Evolutionary conservation across 2,113 vertebrate genomes (phyloP), one percentile per base, ranked within the genome.

Genomic region (Pseudorasbora parva): DNA sequence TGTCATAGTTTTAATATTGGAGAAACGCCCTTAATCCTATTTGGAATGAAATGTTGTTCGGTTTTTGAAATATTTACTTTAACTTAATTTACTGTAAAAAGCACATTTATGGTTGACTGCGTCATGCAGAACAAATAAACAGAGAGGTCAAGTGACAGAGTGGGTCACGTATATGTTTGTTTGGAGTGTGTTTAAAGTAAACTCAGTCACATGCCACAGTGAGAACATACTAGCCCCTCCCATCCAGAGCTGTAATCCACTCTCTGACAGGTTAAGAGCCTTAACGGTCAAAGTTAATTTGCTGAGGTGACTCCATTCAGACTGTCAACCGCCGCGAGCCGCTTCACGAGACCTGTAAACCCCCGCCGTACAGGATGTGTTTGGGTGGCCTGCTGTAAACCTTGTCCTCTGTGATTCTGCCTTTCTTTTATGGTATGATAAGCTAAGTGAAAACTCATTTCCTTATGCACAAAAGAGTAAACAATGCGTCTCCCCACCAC

Each of bases 281-380:
- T 82, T n/a, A 76, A 23, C 41, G 47, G 80, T 71, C 37, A 71
- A 41, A 71, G 71, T 45, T 82, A 43, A 59, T 37, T 78, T 68
- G 74, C 69, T 17, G 37, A 5, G 1, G 37, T 64, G 14, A 6
- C 23, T 6, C 43, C 30, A 45, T 54, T 12, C 74, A 33, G 49
- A n/a, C 49, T 11, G 25, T 30, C 8, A 1, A 51, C 15, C 27
- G 5, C 30, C 17, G 25, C 54, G 49, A 57, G 77, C n/a, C 60
- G 68, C 45, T 41, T 77, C 60, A 78, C 54, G 66, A 68, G 19
- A 54, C 27, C 37, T 73, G 66, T 77, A 82, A 89, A 87, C 66
- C 57, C 62, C 51, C 17, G 62, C 51, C 71, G 66, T 7, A 11
- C 33, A 33, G 25, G 60, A 76, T 51, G 66, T 54, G 41, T 82